Base-by-base conservation (phyloP, 35 echinoderm and acorn worm species). In the Hemicentrotus pulcherrimus region DNA sequence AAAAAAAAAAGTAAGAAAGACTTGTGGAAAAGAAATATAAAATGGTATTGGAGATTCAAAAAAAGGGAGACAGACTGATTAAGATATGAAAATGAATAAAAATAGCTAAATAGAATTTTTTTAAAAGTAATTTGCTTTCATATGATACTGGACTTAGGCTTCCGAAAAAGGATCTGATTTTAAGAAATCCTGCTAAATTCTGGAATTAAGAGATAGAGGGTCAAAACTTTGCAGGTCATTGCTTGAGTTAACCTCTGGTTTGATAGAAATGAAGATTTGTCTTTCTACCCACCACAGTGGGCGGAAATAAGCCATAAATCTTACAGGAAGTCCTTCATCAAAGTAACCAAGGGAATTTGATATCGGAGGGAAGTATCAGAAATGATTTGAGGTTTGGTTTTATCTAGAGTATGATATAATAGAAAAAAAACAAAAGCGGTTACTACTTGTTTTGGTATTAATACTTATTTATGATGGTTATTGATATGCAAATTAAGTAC, bases 241-340 rank as follows among this genome's bases (percentile, higher is more conserved):
- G 65, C 65, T 78, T 78, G 0, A 78, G 19, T 78, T 28, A 78
- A 78, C 65, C 65, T 78, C 65, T 28, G 0, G 0, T n/a, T 2
- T 78, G 28, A 78, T 0, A 78, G 65, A 78, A 28, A 28, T 78
- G 2, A 78, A 78, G 65, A 78, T 28, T 78, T 78, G 19, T 71
- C 24, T 28, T 78, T 78, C 24, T 78, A n/a, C 1, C 28, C 7
- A 59, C 15, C 65, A n/a, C 65, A 24, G 6, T 78, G 6, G 19
- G 22, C 18, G 65, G 65, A 78, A 78, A 78, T 78, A 78, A 78
- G 16, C 65, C 28, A 71, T 71, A 78, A 78, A 78, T 78, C 65
- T 78, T 22, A 78, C 65, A 78, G 65, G 65, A 78, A 78, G 65
- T 78, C 65, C 65, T 78, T 78, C 65, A 78, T 78, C 22, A 78